Conservation (phyloP, 2,113 vertebrate genomes). For the Pogona vitticeps region DNA sequence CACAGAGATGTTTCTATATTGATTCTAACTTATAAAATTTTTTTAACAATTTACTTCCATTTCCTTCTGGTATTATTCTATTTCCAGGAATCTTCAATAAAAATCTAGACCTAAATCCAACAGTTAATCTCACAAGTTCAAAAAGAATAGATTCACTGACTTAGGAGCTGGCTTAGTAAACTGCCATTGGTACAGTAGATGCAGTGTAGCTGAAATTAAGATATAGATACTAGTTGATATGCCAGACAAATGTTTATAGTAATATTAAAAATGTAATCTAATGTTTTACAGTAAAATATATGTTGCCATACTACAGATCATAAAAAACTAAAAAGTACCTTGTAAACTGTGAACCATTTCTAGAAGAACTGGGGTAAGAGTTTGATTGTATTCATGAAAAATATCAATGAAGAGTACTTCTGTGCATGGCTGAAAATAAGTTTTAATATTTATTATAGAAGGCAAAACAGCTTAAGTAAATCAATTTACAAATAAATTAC, state of each 20-base stretch:
- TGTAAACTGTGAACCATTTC: constrained; percentile 94
- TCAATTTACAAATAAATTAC: background rate
- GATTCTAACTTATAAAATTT: background rate
- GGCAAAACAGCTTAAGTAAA: background rate
- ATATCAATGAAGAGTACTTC: constrained; percentile 98
- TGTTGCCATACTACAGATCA: background rate
- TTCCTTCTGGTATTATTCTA: fast-evolving
- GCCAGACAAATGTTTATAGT: background rate
- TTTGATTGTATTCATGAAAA: constrained; percentile 97
- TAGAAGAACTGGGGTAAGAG: constrained; percentile 91
- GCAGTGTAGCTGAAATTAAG: no score
- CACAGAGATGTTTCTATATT: background rate
- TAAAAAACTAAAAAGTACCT: constrained; percentile 74
- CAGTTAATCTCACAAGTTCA: no score
- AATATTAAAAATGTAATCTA: background rate
- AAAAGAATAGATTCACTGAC: no score
- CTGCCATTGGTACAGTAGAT: no score
- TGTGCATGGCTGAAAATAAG: constrained; percentile 85
- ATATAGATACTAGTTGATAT: background rate
- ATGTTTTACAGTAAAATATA: background rate
- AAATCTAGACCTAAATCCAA: background rate
- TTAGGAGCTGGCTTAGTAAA: no score
- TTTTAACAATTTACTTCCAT: fast-evolving
- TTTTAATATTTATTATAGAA: background rate
- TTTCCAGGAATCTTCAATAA: constrained; percentile 8